Percentiles rank a stretch among this genome's conserved stretches.
Evolutionary conservation across 2,797 vertebrate species (phyloP).

Genomic region (Megaceryle alcyon): DNA sequence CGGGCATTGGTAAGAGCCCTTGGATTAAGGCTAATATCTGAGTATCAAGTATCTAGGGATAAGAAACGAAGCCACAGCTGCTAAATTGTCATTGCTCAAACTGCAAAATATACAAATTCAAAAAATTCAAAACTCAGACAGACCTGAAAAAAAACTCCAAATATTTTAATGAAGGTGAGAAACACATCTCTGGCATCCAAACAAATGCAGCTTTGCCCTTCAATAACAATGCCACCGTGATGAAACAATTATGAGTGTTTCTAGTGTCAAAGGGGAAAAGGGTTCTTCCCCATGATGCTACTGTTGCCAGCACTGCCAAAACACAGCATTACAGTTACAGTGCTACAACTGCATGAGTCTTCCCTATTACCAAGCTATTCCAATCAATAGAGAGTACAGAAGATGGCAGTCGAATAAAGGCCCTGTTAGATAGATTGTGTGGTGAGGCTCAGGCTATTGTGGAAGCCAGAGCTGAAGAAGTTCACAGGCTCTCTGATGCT

Average conservation of each 20-base stretch:
- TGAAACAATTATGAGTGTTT: not conserved
- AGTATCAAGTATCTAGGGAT: not conserved
- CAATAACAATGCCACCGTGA: not conserved
- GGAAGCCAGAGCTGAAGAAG: not conserved
- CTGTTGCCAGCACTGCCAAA: not conserved
- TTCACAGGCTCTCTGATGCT: not conserved
- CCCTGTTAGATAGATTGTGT: not conserved
- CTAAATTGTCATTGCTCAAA: not conserved
- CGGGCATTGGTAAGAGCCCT: not conserved
- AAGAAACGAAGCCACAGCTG: not conserved
- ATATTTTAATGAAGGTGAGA: not conserved
- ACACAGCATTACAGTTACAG: not conserved
- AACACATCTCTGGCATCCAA: not conserved
- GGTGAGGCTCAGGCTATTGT: not conserved
- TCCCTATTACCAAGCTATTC: not conserved
- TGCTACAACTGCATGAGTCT: accelerated
- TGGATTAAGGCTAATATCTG: not conserved
- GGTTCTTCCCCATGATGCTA: not conserved
- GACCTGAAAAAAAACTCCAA: not conserved
- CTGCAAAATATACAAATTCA: not conserved
- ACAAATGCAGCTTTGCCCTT: not conserved
- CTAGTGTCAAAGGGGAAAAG: not conserved
- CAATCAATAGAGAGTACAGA: not conserved
- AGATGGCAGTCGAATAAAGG: not conserved
- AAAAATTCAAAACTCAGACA: not conserved